Evolutionary conservation across 2,797 vertebrate genomes (phyloP).

Genomic region (Microctenopoma stevenorrisi): DNA sequence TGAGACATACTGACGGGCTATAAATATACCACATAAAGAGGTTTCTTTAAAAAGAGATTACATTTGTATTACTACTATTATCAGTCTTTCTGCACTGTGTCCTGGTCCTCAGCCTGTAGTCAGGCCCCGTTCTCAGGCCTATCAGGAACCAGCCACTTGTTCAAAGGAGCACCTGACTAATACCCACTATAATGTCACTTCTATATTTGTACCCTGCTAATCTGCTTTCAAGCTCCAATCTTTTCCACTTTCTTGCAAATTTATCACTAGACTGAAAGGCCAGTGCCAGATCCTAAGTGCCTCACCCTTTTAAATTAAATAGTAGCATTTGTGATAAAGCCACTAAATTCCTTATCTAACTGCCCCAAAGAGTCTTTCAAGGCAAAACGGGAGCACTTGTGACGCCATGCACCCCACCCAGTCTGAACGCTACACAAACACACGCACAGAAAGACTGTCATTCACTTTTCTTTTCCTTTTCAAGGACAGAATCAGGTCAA

Average conservation of each 20-base stretch:
- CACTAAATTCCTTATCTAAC: constrained; percentile 99
- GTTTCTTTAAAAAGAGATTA: constrained; percentile 49
- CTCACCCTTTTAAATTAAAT: constrained; percentile 99
- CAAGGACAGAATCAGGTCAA: constrained; percentile 76
- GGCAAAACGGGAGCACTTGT: constrained; percentile 86
- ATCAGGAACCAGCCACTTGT: constrained; percentile 84
- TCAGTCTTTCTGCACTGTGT: constrained; percentile 62
- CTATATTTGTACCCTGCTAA: constrained; percentile 89
- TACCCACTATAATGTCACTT: constrained; percentile 86
- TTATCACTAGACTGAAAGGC: constrained; percentile 94
- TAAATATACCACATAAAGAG: constrained; percentile 3
- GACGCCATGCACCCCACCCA: constrained; percentile 65
- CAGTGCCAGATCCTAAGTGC: constrained; percentile 90
- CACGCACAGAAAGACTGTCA: constrained; percentile 45
- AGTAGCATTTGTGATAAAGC: constrained; percentile 99
- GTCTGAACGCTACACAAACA: constrained; percentile 51
- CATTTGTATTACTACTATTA: constrained; percentile 43
- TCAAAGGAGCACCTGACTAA: constrained; percentile 85
- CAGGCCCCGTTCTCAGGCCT: constrained; percentile 69
- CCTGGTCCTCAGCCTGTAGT: constrained; percentile 58
- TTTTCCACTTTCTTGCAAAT: constrained; percentile 89
- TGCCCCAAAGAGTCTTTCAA: constrained; percentile 93
- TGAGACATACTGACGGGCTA: constrained; percentile 11
- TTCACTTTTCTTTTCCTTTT: constrained; percentile 78
- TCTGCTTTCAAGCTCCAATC: constrained; percentile 84